phyloP scores from a whole-genome alignment of 2,113 vertebrate species.

The Hippocampus mohnikei region DNA sequence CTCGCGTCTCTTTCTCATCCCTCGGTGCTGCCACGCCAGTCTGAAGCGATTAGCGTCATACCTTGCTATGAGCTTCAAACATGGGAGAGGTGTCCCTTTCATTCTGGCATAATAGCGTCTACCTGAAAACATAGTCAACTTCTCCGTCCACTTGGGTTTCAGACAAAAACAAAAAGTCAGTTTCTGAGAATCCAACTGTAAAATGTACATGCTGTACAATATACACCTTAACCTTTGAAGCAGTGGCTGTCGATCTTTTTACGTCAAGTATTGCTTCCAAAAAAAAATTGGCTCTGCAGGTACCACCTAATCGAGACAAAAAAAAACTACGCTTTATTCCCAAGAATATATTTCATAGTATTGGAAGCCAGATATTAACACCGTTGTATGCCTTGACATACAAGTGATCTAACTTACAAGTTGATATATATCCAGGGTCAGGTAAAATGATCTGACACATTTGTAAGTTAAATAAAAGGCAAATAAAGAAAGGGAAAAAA shows the following conservation, averaged over 20 bases:
- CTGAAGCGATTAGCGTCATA: constrained; percentile 61
- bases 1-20: constrained; percentile 35
- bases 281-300: background rate
- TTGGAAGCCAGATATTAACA: background rate
- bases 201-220: background rate
- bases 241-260: background rate
- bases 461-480: too few relatives aligned
- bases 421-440: too few relatives aligned
- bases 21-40: constrained; percentile 39
- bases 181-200: background rate
- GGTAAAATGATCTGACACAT: too few relatives aligned
- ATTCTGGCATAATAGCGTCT: constrained; percentile 9
- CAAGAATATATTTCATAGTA: too few relatives aligned
- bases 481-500: too few relatives aligned
- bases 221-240: too few relatives aligned
- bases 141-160: background rate
- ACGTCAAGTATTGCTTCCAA: background rate
- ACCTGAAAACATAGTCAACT: constrained; percentile 12
- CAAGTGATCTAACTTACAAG: too few relatives aligned
- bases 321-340: background rate
- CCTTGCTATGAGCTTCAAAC: constrained; percentile 42
- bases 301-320: too few relatives aligned
- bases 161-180: background rate
- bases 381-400: too few relatives aligned
- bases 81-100: constrained; percentile 21